These are phyloP conservation scores for Ginglymostoma cirratum DNA, from an alignment of 2,113 vertebrate genomes.

Conservation along the genomic window DNA sequence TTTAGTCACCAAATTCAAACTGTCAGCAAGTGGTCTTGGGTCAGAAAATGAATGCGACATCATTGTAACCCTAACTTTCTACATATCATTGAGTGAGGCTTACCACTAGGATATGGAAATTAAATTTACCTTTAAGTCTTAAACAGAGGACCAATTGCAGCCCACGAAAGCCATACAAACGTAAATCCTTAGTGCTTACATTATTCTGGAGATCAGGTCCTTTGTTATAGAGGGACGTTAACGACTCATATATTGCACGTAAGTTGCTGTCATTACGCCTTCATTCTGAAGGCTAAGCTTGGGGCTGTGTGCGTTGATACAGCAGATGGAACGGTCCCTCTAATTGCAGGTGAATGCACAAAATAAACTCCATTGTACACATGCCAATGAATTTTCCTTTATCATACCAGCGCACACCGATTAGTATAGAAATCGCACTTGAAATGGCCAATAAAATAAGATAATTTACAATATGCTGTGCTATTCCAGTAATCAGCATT, in stretches of 20 bases:
- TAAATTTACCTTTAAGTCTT: too few relatives aligned
- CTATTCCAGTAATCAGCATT: background rate
- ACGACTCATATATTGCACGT: too few relatives aligned
- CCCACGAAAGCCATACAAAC: too few relatives aligned
- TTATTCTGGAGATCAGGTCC: too few relatives aligned
- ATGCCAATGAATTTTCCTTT: background rate
- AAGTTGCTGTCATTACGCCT: background rate
- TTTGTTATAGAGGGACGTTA: too few relatives aligned
- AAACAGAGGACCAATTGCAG: too few relatives aligned
- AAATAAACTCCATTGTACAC: background rate
- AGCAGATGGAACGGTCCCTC: background rate
- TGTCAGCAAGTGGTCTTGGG: background rate
- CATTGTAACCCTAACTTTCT: background rate
- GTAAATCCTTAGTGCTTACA: too few relatives aligned
- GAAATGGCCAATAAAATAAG: background rate
- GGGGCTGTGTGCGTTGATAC: background rate
- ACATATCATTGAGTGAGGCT: background rate
- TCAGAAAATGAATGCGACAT: background rate
- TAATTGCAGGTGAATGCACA: background rate
- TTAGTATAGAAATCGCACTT: background rate
- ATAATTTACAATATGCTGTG: background rate
- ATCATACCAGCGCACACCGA: background rate
- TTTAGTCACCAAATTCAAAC: background rate
- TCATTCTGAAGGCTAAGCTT: background rate
- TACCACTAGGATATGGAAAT: too few relatives aligned